Percentiles rank a stretch among this genome's conserved stretches.
phyloP scores from a whole-genome alignment of 2,888 invertebrate species.

The Rhagonycha fulva region DNA sequence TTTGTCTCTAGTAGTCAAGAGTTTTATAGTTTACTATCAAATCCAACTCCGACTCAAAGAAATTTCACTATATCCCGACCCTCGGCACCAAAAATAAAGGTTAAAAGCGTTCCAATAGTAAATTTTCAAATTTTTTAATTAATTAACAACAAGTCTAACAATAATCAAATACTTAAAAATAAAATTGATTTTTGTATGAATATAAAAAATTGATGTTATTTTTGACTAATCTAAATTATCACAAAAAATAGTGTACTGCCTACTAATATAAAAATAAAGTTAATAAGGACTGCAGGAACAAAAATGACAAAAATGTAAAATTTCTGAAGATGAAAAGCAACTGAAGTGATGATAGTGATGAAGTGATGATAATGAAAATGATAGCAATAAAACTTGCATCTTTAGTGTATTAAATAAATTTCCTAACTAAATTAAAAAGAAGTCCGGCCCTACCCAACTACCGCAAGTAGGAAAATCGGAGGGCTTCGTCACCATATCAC shows the following conservation, averaged over 20 bases:
- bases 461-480: constrained; percentile 78
- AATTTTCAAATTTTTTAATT: too few relatives aligned
- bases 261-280: not conserved
- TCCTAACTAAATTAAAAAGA: constrained; percentile 64
- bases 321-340: not conserved
- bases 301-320: not conserved
- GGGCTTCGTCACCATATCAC: constrained; percentile 70
- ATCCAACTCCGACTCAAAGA: too few relatives aligned
- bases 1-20: too few relatives aligned
- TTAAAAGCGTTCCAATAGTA: too few relatives aligned
- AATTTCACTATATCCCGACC: too few relatives aligned
- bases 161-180: not conserved
- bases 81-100: too few relatives aligned
- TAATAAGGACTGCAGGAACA: not conserved
- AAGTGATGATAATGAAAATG: not conserved
- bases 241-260: not conserved
- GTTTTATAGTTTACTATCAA: too few relatives aligned
- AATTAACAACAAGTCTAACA: not conserved
- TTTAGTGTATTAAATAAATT: not conserved
- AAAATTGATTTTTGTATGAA: not conserved
- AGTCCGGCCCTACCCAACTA: constrained; percentile 75
- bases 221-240: not conserved
- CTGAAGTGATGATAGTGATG: not conserved
- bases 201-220: not conserved
- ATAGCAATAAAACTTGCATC: not conserved